Conservation (phyloP, 2,888 invertebrate species). For the Galerucella calmariensis region DNA sequence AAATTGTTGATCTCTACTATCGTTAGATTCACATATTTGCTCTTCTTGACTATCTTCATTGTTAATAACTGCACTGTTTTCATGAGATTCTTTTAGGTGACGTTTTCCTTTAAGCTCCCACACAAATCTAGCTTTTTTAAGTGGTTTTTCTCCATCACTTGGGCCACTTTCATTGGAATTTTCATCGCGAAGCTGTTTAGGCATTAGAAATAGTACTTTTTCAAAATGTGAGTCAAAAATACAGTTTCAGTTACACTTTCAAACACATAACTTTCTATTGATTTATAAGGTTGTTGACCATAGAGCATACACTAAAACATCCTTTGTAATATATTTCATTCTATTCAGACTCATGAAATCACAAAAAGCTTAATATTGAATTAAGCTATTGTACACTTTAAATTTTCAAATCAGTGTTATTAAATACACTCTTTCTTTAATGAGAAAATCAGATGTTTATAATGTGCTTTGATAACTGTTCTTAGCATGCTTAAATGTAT, state of each 20-base stretch:
- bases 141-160: conserved; percentile 69
- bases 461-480: conserved; percentile 37
- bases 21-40: conserved; percentile 24
- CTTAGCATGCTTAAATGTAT: background rate
- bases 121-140: conserved; percentile 74
- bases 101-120: conserved; percentile 77
- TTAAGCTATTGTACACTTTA: background rate
- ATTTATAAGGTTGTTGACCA: conserved; percentile 21
- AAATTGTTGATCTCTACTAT: conserved; percentile 28
- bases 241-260: background rate
- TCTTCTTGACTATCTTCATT: conserved; percentile 1
- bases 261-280: conserved; percentile 25
- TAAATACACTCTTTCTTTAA: conserved; percentile 15
- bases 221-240: background rate
- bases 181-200: conserved; percentile 59
- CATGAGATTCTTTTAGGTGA: conserved; percentile 68
- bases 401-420: conserved; percentile 2
- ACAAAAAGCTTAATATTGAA: background rate
- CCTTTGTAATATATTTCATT: background rate
- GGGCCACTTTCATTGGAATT: conserved; percentile 68
- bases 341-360: background rate
- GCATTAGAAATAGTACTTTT: conserved; percentile 30
- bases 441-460: conserved; percentile 53
- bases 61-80: conserved; percentile 37
- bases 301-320: background rate